Evolutionary conservation across 2,888 invertebrate species (phyloP).

Genomic region (Malacosoma neustria): DNA sequence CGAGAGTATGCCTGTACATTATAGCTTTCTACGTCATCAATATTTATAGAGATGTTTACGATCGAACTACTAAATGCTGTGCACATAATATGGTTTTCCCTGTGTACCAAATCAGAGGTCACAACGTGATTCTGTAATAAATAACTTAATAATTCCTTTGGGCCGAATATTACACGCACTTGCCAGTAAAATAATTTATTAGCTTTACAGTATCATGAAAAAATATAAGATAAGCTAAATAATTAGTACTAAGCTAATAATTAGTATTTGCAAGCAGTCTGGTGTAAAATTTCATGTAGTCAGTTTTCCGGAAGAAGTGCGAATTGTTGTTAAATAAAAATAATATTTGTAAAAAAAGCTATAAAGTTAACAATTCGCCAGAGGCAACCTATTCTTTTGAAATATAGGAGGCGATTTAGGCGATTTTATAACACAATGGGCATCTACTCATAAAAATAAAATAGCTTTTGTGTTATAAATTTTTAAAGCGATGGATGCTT

Average conservation of each 20-base stretch:
- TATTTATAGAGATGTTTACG: slow-evolving; percentile 65
- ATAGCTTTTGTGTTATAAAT: background rate
- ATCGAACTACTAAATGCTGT: slow-evolving; percentile 44
- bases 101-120: slow-evolving; percentile 30
- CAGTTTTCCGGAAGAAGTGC: too few relatives aligned
- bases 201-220: too few relatives aligned
- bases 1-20: slow-evolving; percentile 57
- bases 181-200: too few relatives aligned
- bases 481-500: background rate
- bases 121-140: slow-evolving; percentile 16
- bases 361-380: slow-evolving; percentile 1
- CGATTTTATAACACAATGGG: slow-evolving; percentile 4
- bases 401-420: slow-evolving; percentile 3
- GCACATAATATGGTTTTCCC: slow-evolving; percentile 36
- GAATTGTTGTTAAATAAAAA: too few relatives aligned
- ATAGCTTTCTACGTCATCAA: slow-evolving; percentile 63
- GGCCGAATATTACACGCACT: too few relatives aligned
- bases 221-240: too few relatives aligned
- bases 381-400: slow-evolving; percentile 4
- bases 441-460: slow-evolving; percentile 3
- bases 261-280: too few relatives aligned
- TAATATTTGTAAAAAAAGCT: too few relatives aligned
- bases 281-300: too few relatives aligned
- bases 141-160: slow-evolving; percentile 2
- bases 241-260: too few relatives aligned